phyloP scores from a whole-genome alignment of 92 coral and sea anemone species.

The Plumapathes pennacea region DNA sequence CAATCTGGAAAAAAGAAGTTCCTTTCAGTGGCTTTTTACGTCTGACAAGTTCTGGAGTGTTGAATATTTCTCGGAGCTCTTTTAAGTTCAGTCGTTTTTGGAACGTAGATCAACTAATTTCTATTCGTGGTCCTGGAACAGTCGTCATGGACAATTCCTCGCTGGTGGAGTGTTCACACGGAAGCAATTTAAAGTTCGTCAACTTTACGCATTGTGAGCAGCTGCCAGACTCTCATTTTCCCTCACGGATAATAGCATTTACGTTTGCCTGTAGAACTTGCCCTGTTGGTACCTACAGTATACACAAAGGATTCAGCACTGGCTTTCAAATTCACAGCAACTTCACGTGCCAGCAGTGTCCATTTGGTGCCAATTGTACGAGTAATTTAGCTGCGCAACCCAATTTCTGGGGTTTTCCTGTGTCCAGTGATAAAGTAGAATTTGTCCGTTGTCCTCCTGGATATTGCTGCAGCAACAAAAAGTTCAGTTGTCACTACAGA shows the following conservation, averaged over 20 bases:
- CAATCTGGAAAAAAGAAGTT: no score
- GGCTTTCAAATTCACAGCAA: constrained; percentile 3
- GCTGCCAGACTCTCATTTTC: background rate
- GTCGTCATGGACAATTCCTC: constrained; percentile 16
- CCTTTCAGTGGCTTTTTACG: no score
- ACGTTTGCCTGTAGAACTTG: constrained; percentile 12
- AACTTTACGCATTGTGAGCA: constrained; percentile 20
- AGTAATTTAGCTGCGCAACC: constrained; percentile 21
- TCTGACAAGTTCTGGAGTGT: no score
- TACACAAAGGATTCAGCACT: constrained; percentile 6
- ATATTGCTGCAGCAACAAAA: constrained; percentile 27
- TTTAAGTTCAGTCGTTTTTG: no score
- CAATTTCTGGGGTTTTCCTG: constrained; percentile 37
- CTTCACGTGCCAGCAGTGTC: constrained; percentile 22
- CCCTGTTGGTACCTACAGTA: constrained; percentile 23
- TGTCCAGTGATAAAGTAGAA: constrained; percentile 2
- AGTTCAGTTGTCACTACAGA: constrained; percentile 9
- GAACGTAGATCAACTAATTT: background rate
- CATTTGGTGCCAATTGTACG: constrained; percentile 26
- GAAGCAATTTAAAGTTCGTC: constrained; percentile 3
- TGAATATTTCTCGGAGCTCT: no score
- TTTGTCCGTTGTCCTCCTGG: constrained; percentile 31
- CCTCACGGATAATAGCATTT: background rate
- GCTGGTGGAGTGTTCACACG: background rate
- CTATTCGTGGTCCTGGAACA: constrained; percentile 4